These are phyloP conservation scores for Ariolimax columbianus DNA, from an alignment of 2,888 invertebrate genomes.

Conservation along the genomic window DNA sequence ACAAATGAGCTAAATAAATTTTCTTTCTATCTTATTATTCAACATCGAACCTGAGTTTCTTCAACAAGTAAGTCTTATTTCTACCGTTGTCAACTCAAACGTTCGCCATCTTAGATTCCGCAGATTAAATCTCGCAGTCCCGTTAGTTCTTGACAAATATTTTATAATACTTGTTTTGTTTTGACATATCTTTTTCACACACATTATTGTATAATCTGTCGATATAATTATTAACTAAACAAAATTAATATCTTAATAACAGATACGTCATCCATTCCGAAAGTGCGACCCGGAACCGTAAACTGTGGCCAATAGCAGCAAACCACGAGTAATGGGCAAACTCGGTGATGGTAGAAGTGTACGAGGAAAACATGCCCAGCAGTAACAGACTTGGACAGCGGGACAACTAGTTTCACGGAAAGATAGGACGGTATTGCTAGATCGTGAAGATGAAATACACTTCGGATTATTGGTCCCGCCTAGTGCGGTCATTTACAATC, in stretches of 20 bases:
- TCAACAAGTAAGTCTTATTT: constrained; percentile 29
- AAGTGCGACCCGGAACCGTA: constrained; percentile 48
- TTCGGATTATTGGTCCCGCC: constrained; percentile 51
- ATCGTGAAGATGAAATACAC: constrained; percentile 32
- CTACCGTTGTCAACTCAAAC: constrained; percentile 61
- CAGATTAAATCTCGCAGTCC: constrained; percentile 3
- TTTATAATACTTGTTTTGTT: background rate
- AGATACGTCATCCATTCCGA: constrained; percentile 43
- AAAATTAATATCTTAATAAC: background rate
- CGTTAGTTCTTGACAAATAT: background rate
- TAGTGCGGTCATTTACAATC: constrained; percentile 57
- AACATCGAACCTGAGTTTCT: background rate
- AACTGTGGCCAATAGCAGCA: constrained; percentile 41
- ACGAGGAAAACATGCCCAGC: background rate
- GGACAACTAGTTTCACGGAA: background rate
- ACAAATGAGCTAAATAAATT: too few species aligned
- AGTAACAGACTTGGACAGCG: background rate
- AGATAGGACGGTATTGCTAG: background rate
- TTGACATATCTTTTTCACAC: background rate
- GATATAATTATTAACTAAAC: background rate
- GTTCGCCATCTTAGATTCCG: constrained; percentile 64
- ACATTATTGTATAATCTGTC: background rate
- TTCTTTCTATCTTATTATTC: background rate
- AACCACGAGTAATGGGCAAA: constrained; percentile 50
- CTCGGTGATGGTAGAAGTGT: background rate